Conservation (phyloP, 1,140 invertebrate genomes). For the Sitophilus oryzae region DNA sequence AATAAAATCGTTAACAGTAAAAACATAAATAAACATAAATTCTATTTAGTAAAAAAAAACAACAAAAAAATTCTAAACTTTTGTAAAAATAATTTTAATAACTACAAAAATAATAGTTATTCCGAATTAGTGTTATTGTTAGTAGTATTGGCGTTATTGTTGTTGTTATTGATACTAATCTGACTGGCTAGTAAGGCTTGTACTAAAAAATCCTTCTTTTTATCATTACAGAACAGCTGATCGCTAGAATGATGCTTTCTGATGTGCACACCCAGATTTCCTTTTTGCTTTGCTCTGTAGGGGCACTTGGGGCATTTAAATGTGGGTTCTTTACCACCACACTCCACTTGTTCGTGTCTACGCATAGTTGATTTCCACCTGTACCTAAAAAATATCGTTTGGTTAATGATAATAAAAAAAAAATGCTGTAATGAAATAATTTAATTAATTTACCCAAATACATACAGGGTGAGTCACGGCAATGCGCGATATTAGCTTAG, state of each 20-base stretch:
- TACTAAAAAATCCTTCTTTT: neutral
- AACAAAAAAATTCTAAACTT: too few relatives aligned
- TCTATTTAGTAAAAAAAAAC: neutral
- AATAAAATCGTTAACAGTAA: too few relatives aligned
- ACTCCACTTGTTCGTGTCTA: constrained; percentile 78
- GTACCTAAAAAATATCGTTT: constrained; percentile 52
- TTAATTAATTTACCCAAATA: too few relatives aligned
- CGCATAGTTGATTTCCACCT: constrained; percentile 76
- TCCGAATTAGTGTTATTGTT: constrained; percentile 6
- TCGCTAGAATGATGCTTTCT: constrained; percentile 59
- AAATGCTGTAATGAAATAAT: too few relatives aligned
- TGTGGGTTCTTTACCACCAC: constrained; percentile 75
- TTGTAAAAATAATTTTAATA: too few relatives aligned
- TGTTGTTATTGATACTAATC: neutral
- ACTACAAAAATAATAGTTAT: neutral
- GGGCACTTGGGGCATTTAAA: constrained; percentile 77
- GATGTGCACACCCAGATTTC: constrained; percentile 74
- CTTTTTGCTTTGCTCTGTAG: constrained; percentile 71
- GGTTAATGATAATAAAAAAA: too few relatives aligned
- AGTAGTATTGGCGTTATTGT: neutral
- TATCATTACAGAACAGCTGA: constrained; percentile 1
- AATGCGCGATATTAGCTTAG: too few relatives aligned
- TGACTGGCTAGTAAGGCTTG: neutral
- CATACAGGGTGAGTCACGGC: too few relatives aligned
- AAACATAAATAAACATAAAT: too few relatives aligned